Percentiles rank a stretch among this genome's conserved stretches.
These are phyloP conservation scores for Rhyacophila evoluta DNA, from an alignment of 2,888 invertebrate species.

Conservation along the genomic window DNA sequence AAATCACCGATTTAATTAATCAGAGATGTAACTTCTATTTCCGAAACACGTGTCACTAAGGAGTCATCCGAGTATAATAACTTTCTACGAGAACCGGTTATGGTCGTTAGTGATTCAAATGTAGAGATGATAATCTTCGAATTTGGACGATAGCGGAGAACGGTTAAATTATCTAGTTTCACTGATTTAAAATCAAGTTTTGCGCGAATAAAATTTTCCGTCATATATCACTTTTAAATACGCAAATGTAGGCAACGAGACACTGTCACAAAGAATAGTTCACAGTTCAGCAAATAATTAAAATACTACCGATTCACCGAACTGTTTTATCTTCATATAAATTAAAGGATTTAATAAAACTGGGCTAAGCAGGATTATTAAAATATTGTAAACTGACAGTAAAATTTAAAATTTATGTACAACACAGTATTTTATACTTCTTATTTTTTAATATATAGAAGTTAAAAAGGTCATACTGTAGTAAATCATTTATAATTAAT, in stretches of 20 bases:
- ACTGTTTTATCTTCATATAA: neutral
- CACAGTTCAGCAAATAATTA: neutral
- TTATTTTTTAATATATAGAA: too few relatives aligned
- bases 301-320: neutral
- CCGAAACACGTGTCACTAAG: conserved; percentile 20
- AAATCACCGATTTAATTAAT: neutral
- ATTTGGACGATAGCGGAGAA: conserved; percentile 36
- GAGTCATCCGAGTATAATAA: neutral
- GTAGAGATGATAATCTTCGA: neutral
- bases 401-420: too few relatives aligned
- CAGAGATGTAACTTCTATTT: neutral
- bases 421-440: too few relatives aligned
- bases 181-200: conserved; percentile 43
- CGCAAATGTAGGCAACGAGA: conserved; percentile 1
- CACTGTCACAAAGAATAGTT: neutral
- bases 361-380: too few relatives aligned
- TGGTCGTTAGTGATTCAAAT: conserved; percentile 37
- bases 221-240: neutral
- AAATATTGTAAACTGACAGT: too few relatives aligned
- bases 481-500: too few relatives aligned
- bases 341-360: neutral
- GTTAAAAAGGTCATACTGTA: too few relatives aligned
- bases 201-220: conserved; percentile 15
- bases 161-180: conserved; percentile 48
- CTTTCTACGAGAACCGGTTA: conserved; percentile 47